phyloP scores from a whole-genome alignment of 2,888 invertebrate species.

The Nephrotoma guestfalica region DNA sequence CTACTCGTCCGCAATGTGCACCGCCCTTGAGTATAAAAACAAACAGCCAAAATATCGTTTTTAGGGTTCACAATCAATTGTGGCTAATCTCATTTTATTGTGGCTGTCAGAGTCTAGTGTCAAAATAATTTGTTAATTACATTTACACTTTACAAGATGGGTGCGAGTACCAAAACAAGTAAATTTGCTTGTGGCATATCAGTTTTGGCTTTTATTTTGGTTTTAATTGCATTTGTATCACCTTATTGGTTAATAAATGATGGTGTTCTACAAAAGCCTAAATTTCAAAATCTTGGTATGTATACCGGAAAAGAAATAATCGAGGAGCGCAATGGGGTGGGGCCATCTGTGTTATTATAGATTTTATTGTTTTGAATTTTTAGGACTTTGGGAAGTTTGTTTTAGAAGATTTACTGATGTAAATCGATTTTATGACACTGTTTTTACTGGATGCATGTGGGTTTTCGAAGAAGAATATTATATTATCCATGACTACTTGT shows the following conservation, averaged over 20 bases:
- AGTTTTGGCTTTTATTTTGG: constrained; percentile 49
- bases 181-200: constrained; percentile 46
- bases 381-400: constrained; percentile 92
- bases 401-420: constrained; percentile 78
- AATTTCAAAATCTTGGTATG: constrained; percentile 68
- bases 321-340: neutral
- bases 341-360: neutral
- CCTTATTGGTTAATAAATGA: constrained; percentile 81
- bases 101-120: neutral
- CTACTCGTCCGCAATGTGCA: too few species aligned
- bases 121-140: neutral
- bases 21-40: too few species aligned
- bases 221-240: constrained; percentile 68
- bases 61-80: neutral
- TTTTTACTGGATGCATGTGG: constrained; percentile 88
- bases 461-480: constrained; percentile 95
- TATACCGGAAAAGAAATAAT: neutral
- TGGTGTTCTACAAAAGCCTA: constrained; percentile 58
- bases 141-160: constrained; percentile 19
- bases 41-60: neutral
- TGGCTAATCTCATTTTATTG: neutral
- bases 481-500: constrained; percentile 76
- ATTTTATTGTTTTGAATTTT: constrained; percentile 17
- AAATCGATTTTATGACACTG: constrained; percentile 69
- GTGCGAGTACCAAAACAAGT: constrained; percentile 28